Base-by-base conservation (phyloP, 2,113 vertebrate genomes). In the Machaerirhynchus nigripectus region DNA sequence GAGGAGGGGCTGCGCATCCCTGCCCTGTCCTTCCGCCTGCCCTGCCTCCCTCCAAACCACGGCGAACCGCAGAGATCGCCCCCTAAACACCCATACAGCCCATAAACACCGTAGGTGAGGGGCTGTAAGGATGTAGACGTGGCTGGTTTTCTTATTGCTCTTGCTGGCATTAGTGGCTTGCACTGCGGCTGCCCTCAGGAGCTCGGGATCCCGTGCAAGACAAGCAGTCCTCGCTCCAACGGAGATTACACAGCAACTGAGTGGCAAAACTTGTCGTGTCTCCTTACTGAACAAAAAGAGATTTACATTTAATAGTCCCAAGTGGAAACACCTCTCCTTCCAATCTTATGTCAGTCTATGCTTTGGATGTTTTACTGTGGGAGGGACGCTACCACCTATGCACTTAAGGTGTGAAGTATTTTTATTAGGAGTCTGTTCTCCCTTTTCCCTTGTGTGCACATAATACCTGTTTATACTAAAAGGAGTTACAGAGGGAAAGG, bases 121-220 rank as follows among this genome's bases (percentile, higher is more conserved):
- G 52, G 7, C 21, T 20, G 0, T 3, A 0, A 26, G 60, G 67
- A 33, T 64, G n/a, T 0, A 9, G 8, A 44, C 44, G 28, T 7
- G 65, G 31, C 12, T 87, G 2, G 16, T 49, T 52, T 49, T 44
- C 53, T 37, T 11, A 7, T 1, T 13, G 56, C 52, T 42, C 31
- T 2, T 3, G 31, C 64, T 50, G 59, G 73, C 37, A 2, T 15
- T 14, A 10, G 50, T 15, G 46, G 28, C 15, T 73, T 6, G 39
- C 6, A 21, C 40, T 28, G 33, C 39, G 10, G 19, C 2, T 74
- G 61, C 37, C 39, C 44, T 33, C 61, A 5, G 46, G 37, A 95
- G 24, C n/a, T 75, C 13, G 3, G 53, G 57, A 26, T 70, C 39
- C 35, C 2, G 2, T 1, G 27, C 56, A 23, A 37, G 71, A 31